Evolutionary conservation across 2,113 vertebrate genomes (phyloP).

Genomic region (Bubo blakistoni): DNA sequence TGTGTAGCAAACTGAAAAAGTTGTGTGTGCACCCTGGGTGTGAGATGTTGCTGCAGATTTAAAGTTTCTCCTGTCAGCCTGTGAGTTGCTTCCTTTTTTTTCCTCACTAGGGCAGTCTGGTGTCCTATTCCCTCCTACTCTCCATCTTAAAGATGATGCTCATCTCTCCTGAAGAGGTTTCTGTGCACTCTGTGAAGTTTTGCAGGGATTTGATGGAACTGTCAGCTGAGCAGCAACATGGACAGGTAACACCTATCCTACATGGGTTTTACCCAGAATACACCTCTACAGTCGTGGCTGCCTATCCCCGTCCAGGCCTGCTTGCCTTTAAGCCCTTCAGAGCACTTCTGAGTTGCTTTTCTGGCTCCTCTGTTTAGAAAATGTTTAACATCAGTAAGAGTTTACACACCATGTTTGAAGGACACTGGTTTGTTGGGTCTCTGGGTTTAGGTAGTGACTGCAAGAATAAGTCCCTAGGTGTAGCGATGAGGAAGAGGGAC

Average conservation of each 20-base stretch:
- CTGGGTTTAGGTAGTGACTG: not conserved
- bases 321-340: not conserved
- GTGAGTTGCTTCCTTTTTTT: not conserved
- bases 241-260: not conserved
- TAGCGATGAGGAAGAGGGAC: not conserved
- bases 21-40: not conserved
- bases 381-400: not conserved
- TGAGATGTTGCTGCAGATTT: not conserved
- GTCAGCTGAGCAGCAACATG: not conserved
- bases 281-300: not conserved
- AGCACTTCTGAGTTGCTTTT: not conserved
- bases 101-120: not conserved
- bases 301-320: not conserved
- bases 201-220: not conserved
- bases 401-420: not conserved
- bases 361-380: not conserved
- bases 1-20: not conserved
- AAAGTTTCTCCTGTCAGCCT: not conserved
- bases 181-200: not conserved
- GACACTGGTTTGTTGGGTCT: not conserved
- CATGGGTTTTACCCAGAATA: not conserved
- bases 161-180: not conserved
- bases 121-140: not conserved
- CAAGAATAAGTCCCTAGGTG: not conserved
- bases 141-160: not conserved